Percentiles rank a stretch among this genome's conserved stretches.
These are phyloP conservation scores for Ia io DNA, from an alignment of 2,113 vertebrate genomes.

Conservation along the genomic window DNA sequence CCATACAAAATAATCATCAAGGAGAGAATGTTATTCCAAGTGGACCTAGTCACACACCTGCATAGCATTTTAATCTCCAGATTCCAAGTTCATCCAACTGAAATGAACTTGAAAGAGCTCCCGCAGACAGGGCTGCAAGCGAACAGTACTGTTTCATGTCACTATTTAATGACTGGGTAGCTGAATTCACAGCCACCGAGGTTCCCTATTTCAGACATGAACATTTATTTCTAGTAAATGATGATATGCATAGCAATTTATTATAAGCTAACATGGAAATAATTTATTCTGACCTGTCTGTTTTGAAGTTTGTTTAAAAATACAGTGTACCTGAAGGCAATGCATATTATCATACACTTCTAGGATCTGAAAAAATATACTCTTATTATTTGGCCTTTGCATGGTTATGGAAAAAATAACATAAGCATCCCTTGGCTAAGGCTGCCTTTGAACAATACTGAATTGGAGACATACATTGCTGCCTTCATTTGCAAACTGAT, in stretches of 20 bases:
- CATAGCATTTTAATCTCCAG: not conserved
- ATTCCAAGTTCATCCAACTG: not conserved
- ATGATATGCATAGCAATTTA: slow-evolving; percentile 12
- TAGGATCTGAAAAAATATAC: not conserved
- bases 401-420: not conserved
- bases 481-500: slow-evolving; percentile 9
- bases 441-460: not conserved
- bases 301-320: slow-evolving; percentile 50
- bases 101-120: not conserved
- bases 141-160: not conserved
- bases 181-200: not conserved
- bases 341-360: not conserved
- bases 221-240: slow-evolving; percentile 6
- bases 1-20: not conserved
- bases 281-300: not conserved
- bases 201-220: not conserved
- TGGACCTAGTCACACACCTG: not conserved
- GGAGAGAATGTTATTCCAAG: slow-evolving; percentile 3
- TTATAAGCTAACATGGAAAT: not conserved
- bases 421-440: not conserved
- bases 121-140: not conserved
- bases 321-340: not conserved
- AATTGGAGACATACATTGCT: not conserved
- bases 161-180: not conserved
- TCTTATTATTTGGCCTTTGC: not conserved